These are phyloP conservation scores for Semnornis frantzii DNA, from an alignment of 2,113 vertebrate genomes.

Conservation along the genomic window DNA sequence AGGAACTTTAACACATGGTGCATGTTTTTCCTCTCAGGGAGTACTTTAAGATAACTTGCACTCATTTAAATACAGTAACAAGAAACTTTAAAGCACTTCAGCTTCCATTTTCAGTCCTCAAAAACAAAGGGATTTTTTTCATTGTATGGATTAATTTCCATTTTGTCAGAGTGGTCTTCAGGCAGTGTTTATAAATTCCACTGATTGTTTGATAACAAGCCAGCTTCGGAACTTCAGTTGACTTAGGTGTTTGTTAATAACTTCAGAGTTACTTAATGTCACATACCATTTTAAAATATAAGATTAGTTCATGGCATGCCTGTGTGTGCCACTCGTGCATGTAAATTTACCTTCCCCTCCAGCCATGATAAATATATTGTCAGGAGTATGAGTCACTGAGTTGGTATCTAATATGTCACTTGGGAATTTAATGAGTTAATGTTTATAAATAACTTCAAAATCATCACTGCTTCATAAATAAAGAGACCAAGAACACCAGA, in stretches of 20 bases:
- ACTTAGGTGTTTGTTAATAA: neutral
- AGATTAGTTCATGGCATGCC: slow-evolving; percentile 45
- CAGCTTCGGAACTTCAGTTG: neutral
- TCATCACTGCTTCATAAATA: slow-evolving; percentile 67
- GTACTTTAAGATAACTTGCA: neutral
- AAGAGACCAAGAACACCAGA: slow-evolving; percentile 17
- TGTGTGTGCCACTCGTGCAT: slow-evolving; percentile 10
- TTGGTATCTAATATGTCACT: slow-evolving; percentile 35
- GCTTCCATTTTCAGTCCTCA: neutral
- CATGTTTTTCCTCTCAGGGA: neutral
- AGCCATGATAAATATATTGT: slow-evolving; percentile 48
- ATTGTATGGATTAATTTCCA: neutral
- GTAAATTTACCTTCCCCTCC: slow-evolving; percentile 56
- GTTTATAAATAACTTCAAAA: slow-evolving; percentile 76
- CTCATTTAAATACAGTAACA: neutral
- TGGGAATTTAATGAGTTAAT: slow-evolving; percentile 66
- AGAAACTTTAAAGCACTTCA: neutral
- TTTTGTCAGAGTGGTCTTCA: neutral
- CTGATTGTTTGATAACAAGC: neutral
- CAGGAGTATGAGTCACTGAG: slow-evolving; percentile 61
- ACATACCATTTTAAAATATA: slow-evolving; percentile 50
- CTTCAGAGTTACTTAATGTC: slow-evolving; percentile 1
- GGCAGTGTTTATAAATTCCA: neutral
- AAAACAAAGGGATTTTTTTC: neutral
- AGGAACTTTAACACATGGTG: neutral